Evolutionary conservation across 2,888 invertebrate genomes (phyloP).

Genomic region (Agrotis puta): DNA sequence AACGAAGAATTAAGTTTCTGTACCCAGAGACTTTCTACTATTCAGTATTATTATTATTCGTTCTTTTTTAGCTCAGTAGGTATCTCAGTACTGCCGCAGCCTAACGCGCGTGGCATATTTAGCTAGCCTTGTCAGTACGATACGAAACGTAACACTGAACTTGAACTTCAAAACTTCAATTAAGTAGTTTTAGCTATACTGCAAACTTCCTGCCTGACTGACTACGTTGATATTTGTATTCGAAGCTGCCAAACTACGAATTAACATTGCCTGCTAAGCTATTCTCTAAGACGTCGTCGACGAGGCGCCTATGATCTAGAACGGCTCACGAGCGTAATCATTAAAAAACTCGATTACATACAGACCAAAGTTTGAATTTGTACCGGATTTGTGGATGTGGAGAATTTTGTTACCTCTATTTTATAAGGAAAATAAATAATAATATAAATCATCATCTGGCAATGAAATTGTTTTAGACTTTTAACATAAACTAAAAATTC

Average conservation of each 20-base stretch:
- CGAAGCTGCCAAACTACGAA: not conserved
- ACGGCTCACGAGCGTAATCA: too few species aligned
- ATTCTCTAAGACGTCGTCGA: too few species aligned
- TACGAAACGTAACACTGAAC: conserved; percentile 38
- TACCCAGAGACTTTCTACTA: too few species aligned
- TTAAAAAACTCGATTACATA: not conserved
- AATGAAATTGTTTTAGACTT: not conserved
- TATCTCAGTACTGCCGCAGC: not conserved
- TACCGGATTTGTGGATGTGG: too few species aligned
- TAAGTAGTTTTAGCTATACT: not conserved
- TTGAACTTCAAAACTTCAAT: conserved; percentile 30
- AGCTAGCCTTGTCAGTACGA: conserved; percentile 8
- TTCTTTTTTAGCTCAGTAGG: too few species aligned
- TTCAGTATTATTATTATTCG: too few species aligned
- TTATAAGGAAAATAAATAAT: too few species aligned
- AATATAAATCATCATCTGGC: not conserved
- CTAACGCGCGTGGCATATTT: not conserved
- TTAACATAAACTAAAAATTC: conserved; percentile 24
- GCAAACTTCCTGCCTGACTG: not conserved
- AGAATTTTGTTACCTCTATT: too few species aligned
- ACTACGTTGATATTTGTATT: not conserved
- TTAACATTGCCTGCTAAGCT: not conserved
- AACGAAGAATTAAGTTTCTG: too few species aligned
- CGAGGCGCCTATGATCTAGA: too few species aligned
- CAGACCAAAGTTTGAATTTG: too few species aligned